A percentile compares a stretch with the other conserved stretches of the same genome.
Evolutionary conservation across 2,797 vertebrate genomes (phyloP).

Genomic region (Tolypeutes matacus): DNA sequence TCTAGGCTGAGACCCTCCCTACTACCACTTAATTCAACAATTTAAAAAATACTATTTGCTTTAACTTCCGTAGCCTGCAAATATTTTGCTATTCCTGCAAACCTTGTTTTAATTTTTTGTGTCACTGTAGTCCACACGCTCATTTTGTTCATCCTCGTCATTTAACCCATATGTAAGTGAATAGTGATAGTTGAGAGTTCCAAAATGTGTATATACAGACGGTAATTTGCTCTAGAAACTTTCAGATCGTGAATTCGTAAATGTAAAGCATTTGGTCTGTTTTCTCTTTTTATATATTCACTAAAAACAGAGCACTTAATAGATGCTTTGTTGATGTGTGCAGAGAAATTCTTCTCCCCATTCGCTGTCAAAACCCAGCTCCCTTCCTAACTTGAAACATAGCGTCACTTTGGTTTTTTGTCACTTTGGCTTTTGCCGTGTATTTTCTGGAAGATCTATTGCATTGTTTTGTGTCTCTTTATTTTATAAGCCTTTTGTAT

Average conservation of each 20-base stretch:
- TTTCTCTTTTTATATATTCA: not conserved
- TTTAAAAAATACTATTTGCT: not conserved
- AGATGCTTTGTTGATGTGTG: not conserved
- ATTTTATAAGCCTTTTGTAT: slow-evolving; percentile 8
- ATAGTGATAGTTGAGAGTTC: not conserved
- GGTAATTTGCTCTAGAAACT: not conserved
- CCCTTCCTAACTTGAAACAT: not conserved
- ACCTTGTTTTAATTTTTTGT: not conserved
- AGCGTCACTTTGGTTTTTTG: not conserved
- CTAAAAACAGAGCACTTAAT: slow-evolving; percentile 24
- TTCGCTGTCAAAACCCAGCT: not conserved
- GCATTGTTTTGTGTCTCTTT: not conserved
- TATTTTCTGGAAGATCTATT: not conserved
- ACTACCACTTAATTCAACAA: not conserved
- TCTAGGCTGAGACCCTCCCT: not conserved
- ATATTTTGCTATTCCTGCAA: too few relatives aligned
- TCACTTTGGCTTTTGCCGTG: not conserved
- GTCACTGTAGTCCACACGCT: not conserved
- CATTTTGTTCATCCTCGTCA: not conserved
- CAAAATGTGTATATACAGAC: not conserved
- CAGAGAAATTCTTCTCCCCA: not conserved
- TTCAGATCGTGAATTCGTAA: not conserved
- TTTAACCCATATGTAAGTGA: not conserved
- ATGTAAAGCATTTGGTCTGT: not conserved
- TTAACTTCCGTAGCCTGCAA: not conserved